Conservation (phyloP, 1,140 invertebrate genomes). For the Bombus difficillimus region DNA sequence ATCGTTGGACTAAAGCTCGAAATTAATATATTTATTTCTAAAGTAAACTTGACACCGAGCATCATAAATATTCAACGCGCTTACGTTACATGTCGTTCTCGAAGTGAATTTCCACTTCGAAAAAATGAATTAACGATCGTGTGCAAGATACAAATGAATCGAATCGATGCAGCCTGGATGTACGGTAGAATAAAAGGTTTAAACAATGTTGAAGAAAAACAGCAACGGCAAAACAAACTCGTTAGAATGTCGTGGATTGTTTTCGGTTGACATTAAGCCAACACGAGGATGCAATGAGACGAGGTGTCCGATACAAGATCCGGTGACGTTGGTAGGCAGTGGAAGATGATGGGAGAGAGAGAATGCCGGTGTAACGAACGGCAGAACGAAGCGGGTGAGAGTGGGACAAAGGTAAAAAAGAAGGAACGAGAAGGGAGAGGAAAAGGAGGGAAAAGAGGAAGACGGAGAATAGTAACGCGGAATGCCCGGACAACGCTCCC, state of each 20-base stretch:
- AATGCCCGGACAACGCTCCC: constrained; percentile 80
- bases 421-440: constrained; percentile 9
- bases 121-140: neutral
- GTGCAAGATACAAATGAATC: neutral
- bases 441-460: constrained; percentile 28
- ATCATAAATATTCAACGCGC: neutral
- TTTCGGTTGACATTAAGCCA: constrained; percentile 21
- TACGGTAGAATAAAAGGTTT: neutral
- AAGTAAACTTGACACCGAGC: neutral
- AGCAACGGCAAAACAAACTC: neutral
- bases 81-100: neutral
- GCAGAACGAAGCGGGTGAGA: constrained; percentile 34
- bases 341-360: constrained; percentile 31
- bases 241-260: neutral
- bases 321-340: constrained; percentile 31
- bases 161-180: too few relatives aligned
- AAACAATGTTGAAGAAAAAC: neutral
- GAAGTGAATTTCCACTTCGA: neutral
- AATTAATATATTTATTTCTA: neutral
- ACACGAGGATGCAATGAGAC: constrained; percentile 32
- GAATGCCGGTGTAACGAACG: constrained; percentile 57
- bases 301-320: neutral
- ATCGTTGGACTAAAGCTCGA: neutral
- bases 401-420: constrained; percentile 23
- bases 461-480: constrained; percentile 71